Conservation (phyloP, 2,888 invertebrate genomes). For the Beris chalybata region DNA sequence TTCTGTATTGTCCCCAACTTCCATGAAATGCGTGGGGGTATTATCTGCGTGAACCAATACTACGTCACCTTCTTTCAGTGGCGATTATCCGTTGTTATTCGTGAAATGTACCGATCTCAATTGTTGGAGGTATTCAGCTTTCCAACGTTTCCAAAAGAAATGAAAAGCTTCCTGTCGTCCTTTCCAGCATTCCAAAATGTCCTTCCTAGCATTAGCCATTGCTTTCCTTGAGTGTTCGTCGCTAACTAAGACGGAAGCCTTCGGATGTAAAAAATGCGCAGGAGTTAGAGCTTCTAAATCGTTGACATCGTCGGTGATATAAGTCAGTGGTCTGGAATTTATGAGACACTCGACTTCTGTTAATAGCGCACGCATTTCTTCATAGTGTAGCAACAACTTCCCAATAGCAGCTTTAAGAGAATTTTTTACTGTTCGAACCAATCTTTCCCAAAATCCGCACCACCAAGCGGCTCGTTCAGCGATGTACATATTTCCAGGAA, state of each 20-base stretch:
- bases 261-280: slow-evolving; percentile 3
- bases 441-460: slow-evolving; percentile 33
- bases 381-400: slow-evolving; percentile 7
- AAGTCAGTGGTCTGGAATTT: slow-evolving; percentile 26
- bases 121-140: neutral
- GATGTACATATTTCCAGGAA: slow-evolving; percentile 22
- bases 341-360: slow-evolving; percentile 17
- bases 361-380: slow-evolving; percentile 13
- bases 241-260: no score
- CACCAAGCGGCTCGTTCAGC: slow-evolving; percentile 29
- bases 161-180: no score
- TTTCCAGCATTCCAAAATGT: neutral
- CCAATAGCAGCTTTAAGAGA: slow-evolving; percentile 18
- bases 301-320: slow-evolving; percentile 14
- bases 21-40: neutral
- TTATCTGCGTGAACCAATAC: neutral
- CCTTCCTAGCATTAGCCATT: no score
- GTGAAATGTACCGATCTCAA: neutral
- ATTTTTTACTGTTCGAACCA: slow-evolving; percentile 24
- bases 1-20: no score
- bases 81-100: neutral
- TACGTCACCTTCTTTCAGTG: neutral
- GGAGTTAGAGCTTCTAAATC: slow-evolving; percentile 25
- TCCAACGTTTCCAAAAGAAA: slow-evolving; percentile 1
- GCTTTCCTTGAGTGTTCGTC: no score